These are phyloP conservation scores for Tetrapedia diversipes DNA, from an alignment of 2,888 invertebrate species.

Conservation along the genomic window DNA sequence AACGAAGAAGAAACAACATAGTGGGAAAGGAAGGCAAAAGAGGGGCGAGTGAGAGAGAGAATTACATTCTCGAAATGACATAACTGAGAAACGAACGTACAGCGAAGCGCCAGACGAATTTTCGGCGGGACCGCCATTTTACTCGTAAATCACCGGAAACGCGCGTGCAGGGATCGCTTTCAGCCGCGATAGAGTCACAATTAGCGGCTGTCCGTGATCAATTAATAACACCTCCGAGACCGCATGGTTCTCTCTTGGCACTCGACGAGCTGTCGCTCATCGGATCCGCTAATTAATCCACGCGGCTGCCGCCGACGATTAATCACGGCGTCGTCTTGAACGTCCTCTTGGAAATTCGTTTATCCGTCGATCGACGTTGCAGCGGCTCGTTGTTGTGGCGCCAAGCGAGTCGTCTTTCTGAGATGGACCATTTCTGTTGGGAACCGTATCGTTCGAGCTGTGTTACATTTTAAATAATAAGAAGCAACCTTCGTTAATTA, in stretches of 20 bases:
- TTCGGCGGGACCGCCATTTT: conserved; percentile 23
- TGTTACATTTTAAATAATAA: too few relatives aligned
- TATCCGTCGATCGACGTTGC: conserved; percentile 30
- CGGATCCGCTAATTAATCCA: conserved; percentile 68
- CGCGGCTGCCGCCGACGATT: conserved; percentile 52
- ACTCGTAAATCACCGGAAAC: conserved; percentile 63
- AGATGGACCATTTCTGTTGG: too few relatives aligned
- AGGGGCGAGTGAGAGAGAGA: neutral
- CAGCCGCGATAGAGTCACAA: conserved; percentile 59
- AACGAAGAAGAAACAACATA: too few relatives aligned
- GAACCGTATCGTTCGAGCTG: too few relatives aligned
- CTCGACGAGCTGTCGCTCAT: conserved; percentile 66
- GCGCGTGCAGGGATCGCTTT: conserved; percentile 55
- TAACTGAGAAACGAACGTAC: neutral
- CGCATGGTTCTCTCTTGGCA: conserved; percentile 58
- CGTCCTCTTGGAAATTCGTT: conserved; percentile 41
- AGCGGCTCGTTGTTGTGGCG: neutral
- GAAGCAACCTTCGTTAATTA: too few relatives aligned
- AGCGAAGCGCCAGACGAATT: conserved; percentile 33
- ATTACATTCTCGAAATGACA: too few relatives aligned
- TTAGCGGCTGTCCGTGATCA: conserved; percentile 69
- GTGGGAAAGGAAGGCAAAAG: too few relatives aligned
- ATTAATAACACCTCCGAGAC: conserved; percentile 65
- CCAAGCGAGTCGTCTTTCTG: too few relatives aligned
- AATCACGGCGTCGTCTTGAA: conserved; percentile 53